Conservation (phyloP, 1,140 invertebrate genomes). For the Anoplolepis gracilipes region DNA sequence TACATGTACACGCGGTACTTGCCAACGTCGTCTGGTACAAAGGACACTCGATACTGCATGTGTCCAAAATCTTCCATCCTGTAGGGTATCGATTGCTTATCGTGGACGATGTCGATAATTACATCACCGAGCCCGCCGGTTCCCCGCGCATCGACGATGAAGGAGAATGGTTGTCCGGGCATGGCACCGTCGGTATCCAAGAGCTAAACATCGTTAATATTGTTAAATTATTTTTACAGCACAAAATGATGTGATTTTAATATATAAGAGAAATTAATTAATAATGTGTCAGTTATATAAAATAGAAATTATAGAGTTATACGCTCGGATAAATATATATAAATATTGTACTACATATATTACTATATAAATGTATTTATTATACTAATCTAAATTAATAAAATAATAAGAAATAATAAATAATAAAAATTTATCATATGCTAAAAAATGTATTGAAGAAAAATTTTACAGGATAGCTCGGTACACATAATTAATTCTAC, state of each 20-base stretch:
- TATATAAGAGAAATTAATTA: background rate
- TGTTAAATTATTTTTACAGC: constrained; percentile 22
- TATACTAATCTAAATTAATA: background rate
- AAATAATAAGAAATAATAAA: too few relatives aligned
- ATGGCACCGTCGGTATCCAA: constrained; percentile 91
- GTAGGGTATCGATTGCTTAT: constrained; percentile 93
- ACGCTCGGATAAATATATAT: background rate
- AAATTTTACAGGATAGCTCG: background rate
- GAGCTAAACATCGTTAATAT: constrained; percentile 83
- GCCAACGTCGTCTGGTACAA: constrained; percentile 95
- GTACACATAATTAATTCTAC: constrained; percentile 1
- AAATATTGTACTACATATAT: too few relatives aligned
- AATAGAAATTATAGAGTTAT: background rate
- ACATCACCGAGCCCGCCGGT: constrained; percentile 96
- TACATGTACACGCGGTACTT: constrained; percentile 97
- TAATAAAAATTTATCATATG: too few relatives aligned
- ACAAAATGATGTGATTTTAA: background rate
- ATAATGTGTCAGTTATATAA: background rate
- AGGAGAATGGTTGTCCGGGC: constrained; percentile 92
- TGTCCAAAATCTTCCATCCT: constrained; percentile 93
- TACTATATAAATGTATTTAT: background rate
- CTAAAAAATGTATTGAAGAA: background rate
- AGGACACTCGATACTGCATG: constrained; percentile 94
- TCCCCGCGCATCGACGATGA: constrained; percentile 93
- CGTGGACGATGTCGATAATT: constrained; percentile 95